Evolutionary conservation across 92 coral and sea anemone species (phyloP), one percentile per base, ranked within the genome.

Genomic region (Epizoanthus illoricatus): DNA sequence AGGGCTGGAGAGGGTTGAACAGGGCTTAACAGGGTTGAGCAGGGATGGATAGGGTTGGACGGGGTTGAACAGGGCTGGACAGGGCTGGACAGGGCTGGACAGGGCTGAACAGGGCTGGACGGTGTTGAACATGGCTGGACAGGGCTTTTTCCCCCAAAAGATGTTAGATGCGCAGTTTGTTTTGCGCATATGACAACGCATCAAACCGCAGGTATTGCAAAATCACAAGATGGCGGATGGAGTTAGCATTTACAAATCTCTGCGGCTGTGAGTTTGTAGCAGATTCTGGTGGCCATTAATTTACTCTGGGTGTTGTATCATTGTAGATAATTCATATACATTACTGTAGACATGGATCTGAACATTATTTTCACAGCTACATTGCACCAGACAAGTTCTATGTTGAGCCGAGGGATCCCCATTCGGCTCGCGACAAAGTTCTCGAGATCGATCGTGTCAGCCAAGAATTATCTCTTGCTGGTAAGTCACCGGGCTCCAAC

Each of bases 321-420:
- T 0, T 18, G 5, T 66, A 2, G 36, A 28, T 8, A 19, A n/a
- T 24, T 23, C 13, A 80, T 28, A 36, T 71, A 15, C 61, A 23
- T 69, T 5, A 40, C 43, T 81, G 68, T 55, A 60, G 52, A 19
- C 40, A 58, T 40, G 45, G 12, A 42, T 61, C 18, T 71, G 39
- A 36, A 8, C 33, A 10, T 49, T 78, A 67, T 63, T 65, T 75
- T 56, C 84, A 49, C 45, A 96, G 99, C 86, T 94, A 96, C 73
- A 96, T 91, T 58, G 89, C 97, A 67, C 91, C 96, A 65, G 99
- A 96, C 72, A 96, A 96, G 80, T 96, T 96, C 84, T 93, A 89
- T 75, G 68, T 96, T 23, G 99, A 96, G 87, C 99, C 99, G 5
- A 81, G 94, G 73, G 99, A 93, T 82, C 89, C 87, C 69, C 94